phyloP scores from a whole-genome alignment of 2,113 vertebrate species.

The Spheniscus mendiculus region DNA sequence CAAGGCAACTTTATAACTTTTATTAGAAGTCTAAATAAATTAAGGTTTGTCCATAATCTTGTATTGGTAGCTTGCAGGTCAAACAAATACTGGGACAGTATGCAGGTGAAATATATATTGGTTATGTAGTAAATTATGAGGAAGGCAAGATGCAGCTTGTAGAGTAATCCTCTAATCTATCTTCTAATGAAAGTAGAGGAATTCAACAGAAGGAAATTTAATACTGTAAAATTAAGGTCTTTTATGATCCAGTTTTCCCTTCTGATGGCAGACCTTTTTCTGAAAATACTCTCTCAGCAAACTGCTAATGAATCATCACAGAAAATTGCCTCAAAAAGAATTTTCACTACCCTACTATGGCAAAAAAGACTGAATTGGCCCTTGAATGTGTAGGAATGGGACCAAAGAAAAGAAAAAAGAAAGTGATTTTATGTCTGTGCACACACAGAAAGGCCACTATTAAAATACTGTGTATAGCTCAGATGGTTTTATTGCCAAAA shows the following conservation, averaged over 20 bases:
- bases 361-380: background rate
- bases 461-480: background rate
- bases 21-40: background rate
- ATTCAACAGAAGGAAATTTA: background rate
- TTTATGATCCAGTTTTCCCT: background rate
- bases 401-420: background rate
- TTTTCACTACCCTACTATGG: background rate
- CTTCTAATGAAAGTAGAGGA: background rate
- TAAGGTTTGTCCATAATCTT: background rate
- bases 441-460: background rate
- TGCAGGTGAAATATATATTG: background rate
- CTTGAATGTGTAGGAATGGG: background rate
- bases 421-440: background rate
- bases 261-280: background rate
- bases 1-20: background rate
- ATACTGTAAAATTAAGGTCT: background rate
- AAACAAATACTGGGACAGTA: background rate
- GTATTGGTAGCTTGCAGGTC: background rate
- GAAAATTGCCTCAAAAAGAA: background rate
- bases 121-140: background rate
- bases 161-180: background rate
- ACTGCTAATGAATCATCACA: background rate
- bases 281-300: background rate
- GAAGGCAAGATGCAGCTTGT: background rate
- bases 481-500: background rate